Evolutionary conservation across 2,888 invertebrate genomes (phyloP).

Genomic region (Limnephilus rhombicus): DNA sequence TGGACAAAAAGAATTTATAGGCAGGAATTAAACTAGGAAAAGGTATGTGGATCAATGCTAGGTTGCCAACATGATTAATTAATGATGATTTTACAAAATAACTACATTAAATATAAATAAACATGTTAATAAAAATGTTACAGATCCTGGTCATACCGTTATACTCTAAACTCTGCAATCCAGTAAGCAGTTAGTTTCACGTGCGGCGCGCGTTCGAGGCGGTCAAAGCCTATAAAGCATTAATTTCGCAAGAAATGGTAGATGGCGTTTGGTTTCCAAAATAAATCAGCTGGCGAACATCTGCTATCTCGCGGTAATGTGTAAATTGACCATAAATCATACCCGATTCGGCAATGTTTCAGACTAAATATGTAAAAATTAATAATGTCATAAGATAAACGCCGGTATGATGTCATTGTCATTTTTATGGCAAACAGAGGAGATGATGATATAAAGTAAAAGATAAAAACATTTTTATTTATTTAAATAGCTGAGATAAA

Average conservation of each 20-base stretch:
- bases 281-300: background rate
- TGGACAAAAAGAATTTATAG: too few species aligned
- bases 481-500: too few species aligned
- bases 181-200: background rate
- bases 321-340: constrained; percentile 5
- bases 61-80: too few species aligned
- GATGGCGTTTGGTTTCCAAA: background rate
- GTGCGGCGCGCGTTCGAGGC: background rate
- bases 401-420: background rate
- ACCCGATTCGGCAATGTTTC: background rate
- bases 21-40: too few species aligned
- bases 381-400: background rate
- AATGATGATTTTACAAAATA: too few species aligned
- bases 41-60: too few species aligned
- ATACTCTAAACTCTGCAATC: background rate
- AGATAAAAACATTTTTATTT: too few species aligned
- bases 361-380: constrained; percentile 1
- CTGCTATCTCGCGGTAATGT: background rate
- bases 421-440: background rate
- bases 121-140: too few species aligned
- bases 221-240: constrained; percentile 3
- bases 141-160: background rate
- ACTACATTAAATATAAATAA: too few species aligned
- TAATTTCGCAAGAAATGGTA: background rate
- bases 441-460: background rate